Percentiles rank a stretch among this genome's conserved stretches.
These are phyloP conservation scores for Eubasilissa splendida DNA, from an alignment of 2,888 invertebrate species.

Conservation along the genomic window DNA sequence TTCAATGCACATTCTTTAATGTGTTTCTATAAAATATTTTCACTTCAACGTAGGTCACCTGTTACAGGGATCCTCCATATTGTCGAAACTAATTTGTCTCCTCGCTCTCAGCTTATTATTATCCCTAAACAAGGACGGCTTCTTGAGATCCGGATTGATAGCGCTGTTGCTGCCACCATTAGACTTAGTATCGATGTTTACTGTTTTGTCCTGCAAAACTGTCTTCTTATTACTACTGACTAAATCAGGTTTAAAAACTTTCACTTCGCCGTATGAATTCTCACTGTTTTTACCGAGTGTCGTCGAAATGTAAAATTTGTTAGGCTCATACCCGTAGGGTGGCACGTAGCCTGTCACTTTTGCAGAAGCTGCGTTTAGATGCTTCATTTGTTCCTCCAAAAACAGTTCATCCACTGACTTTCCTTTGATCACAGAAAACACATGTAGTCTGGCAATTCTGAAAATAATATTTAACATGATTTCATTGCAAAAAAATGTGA, in stretches of 20 bases:
- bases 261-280: conserved; percentile 63
- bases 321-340: conserved; percentile 65
- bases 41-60: conserved; percentile 63
- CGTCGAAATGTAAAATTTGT: conserved; percentile 59
- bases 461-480: conserved; percentile 54
- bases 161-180: conserved; percentile 66
- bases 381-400: conserved; percentile 66
- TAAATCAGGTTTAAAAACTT: conserved; percentile 63
- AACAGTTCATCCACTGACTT: conserved; percentile 77
- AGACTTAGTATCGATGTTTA: conserved; percentile 66
- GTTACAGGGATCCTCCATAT: conserved; percentile 67
- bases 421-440: conserved; percentile 77
- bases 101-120: conserved; percentile 72
- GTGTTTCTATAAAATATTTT: neutral
- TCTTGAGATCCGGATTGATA: conserved; percentile 64
- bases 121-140: conserved; percentile 69
- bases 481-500: neutral
- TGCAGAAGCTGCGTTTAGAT: conserved; percentile 34
- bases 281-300: conserved; percentile 67
- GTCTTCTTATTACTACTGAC: conserved; percentile 66
- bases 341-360: conserved; percentile 71
- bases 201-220: conserved; percentile 69
- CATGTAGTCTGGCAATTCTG: conserved; percentile 78
- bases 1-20: neutral
- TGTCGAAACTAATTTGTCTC: conserved; percentile 76